Percentiles rank a stretch among this genome's conserved stretches.
Evolutionary conservation across 2,888 invertebrate species (phyloP).

Genomic region (Limnephilus auricula): DNA sequence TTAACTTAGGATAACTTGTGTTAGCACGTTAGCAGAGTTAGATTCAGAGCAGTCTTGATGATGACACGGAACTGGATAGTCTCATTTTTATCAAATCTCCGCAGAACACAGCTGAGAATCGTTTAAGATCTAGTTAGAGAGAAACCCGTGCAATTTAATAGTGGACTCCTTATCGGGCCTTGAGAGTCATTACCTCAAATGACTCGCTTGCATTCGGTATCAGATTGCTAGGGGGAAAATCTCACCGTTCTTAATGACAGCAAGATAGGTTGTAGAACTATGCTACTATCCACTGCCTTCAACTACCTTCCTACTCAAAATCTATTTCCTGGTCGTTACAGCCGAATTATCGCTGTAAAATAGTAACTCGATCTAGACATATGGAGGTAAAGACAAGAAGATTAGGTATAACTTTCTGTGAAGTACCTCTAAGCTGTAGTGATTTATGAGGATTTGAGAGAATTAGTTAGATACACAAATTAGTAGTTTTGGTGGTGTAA

Average conservation of each 20-base stretch:
- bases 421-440: not conserved
- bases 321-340: constrained; percentile 27
- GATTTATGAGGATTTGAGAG: not conserved
- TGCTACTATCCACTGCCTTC: not conserved
- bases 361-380: not conserved
- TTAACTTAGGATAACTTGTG: not conserved
- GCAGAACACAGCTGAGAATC: not conserved
- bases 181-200: constrained; percentile 27
- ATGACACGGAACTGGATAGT: not conserved
- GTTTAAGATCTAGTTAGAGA: constrained; percentile 13
- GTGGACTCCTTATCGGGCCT: constrained; percentile 27
- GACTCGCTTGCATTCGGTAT: constrained; percentile 21
- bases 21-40: not conserved
- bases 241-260: constrained; percentile 26
- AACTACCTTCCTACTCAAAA: not conserved
- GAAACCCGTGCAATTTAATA: constrained; percentile 38
- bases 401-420: not conserved
- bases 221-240: constrained; percentile 22
- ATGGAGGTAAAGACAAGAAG: not conserved
- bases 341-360: constrained; percentile 12
- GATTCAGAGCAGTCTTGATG: not conserved
- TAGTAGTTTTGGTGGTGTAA: not conserved
- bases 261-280: not conserved
- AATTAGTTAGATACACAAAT: not conserved
- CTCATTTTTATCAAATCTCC: not conserved